Conservation (phyloP, 2,113 vertebrate genomes). For the Bos javanicus region DNA sequence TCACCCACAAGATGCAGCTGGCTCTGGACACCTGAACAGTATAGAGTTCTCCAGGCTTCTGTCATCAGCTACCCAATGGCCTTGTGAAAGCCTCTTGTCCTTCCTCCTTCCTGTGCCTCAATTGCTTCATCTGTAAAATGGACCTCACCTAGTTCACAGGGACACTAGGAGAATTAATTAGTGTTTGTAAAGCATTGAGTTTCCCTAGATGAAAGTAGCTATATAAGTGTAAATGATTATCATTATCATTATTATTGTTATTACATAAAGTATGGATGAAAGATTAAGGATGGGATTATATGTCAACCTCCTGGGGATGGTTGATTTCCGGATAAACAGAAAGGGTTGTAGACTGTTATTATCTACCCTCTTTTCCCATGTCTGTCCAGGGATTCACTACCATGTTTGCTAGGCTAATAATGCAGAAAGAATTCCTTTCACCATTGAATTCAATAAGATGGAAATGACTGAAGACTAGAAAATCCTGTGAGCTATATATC, state of each 20-base stretch:
- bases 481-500: neutral
- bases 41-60: neutral
- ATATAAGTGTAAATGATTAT: conserved; percentile 65
- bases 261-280: conserved; percentile 57
- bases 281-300: conserved; percentile 62
- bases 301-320: conserved; percentile 46
- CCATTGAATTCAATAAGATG: neutral
- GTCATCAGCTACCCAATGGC: neutral
- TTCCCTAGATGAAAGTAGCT: conserved; percentile 70
- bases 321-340: conserved; percentile 70
- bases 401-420: neutral
- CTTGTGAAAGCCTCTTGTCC: conserved; percentile 52
- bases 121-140: conserved; percentile 57
- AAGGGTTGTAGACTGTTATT: conserved; percentile 60
- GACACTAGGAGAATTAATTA: conserved; percentile 66
- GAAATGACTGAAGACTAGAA: neutral
- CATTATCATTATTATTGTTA: conserved; percentile 64
- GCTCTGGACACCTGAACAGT: neutral
- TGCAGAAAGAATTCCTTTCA: neutral
- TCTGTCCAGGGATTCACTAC: conserved; percentile 36
- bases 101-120: conserved; percentile 35
- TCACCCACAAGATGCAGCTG: neutral
- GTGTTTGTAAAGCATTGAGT: conserved; percentile 62
- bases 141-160: conserved; percentile 68
- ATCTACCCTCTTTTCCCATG: conserved; percentile 63